Percentiles rank a stretch among this genome's conserved stretches.
These are phyloP conservation scores for Watsonalla binaria DNA, from an alignment of 2,888 invertebrate species.

Conservation along the genomic window DNA sequence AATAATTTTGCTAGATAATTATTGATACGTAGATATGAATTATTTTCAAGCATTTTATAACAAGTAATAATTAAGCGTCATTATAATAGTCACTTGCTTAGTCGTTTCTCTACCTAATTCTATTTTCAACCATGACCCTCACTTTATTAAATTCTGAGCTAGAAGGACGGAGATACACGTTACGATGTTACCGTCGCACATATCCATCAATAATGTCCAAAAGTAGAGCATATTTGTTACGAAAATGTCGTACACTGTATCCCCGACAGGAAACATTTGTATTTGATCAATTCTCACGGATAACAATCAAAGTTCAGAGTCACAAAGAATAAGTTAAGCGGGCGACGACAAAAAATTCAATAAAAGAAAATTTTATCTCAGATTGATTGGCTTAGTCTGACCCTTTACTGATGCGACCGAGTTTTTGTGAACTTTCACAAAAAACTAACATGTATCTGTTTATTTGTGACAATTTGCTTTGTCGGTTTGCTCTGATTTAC, in stretches of 20 bases:
- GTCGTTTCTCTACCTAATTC: too few species aligned
- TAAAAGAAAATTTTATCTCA: conserved; percentile 69
- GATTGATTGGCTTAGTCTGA: conserved; percentile 75
- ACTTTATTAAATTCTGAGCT: too few species aligned
- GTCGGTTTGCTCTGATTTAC: conserved; percentile 76
- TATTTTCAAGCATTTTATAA: too few species aligned
- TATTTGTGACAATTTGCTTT: conserved; percentile 80
- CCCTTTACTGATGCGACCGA: conserved; percentile 64
- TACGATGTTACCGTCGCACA: not conserved
- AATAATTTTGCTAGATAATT: too few species aligned
- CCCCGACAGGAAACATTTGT: conserved; percentile 40
- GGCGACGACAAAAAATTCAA: conserved; percentile 54
- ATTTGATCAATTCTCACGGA: conserved; percentile 57
- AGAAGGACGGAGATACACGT: too few species aligned
- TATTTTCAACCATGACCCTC: too few species aligned
- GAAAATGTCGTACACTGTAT: conserved; percentile 4
- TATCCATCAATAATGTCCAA: not conserved
- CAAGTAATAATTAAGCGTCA: too few species aligned
- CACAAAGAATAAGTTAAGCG: conserved; percentile 46
- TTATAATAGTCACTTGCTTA: too few species aligned
- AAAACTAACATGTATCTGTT: conserved; percentile 74
- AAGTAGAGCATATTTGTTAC: not conserved
- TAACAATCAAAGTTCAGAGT: conserved; percentile 61
- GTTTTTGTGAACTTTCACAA: conserved; percentile 69
- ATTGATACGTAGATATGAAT: too few species aligned